phyloP scores from a whole-genome alignment of 2,113 vertebrate species.

The Urocolius indicus region DNA sequence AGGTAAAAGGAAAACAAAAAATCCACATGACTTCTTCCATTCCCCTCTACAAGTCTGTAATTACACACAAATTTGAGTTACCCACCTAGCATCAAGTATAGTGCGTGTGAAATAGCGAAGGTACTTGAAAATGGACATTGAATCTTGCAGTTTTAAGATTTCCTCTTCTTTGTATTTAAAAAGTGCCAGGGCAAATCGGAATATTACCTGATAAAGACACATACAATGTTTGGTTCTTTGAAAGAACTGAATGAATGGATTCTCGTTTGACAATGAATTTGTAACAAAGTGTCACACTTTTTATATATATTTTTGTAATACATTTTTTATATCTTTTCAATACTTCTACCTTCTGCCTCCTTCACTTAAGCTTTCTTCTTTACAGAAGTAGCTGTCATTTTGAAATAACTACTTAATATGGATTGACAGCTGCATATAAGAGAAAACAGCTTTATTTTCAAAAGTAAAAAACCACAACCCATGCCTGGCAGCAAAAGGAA shows the following conservation, averaged over 20 bases:
- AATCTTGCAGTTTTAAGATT: conserved; percentile 91
- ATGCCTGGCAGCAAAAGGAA: background rate
- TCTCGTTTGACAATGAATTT: background rate
- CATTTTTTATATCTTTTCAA: background rate
- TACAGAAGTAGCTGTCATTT: background rate
- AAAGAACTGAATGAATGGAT: background rate
- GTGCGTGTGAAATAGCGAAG: conserved; percentile 92
- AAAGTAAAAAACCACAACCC: background rate
- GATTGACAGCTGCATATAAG: background rate
- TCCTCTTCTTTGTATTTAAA: conserved; percentile 98
- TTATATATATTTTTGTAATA: background rate
- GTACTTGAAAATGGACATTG: conserved; percentile 95
- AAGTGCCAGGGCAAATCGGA: conserved; percentile 92
- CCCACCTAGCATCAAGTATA: conserved; percentile 91
- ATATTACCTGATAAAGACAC: conserved; percentile 86
- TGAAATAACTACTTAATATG: background rate
- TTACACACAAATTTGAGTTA: background rate
- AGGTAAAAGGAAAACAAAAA: background rate
- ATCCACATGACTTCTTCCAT: background rate
- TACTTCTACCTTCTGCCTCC: background rate
- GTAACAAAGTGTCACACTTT: background rate
- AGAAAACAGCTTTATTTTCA: background rate
- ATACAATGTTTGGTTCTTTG: background rate
- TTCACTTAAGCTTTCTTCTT: background rate
- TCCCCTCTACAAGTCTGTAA: background rate